Evolutionary conservation across 2,888 invertebrate species (phyloP), one percentile per base, ranked within the genome.

Genomic region (Caenorhabditis angaria): DNA sequence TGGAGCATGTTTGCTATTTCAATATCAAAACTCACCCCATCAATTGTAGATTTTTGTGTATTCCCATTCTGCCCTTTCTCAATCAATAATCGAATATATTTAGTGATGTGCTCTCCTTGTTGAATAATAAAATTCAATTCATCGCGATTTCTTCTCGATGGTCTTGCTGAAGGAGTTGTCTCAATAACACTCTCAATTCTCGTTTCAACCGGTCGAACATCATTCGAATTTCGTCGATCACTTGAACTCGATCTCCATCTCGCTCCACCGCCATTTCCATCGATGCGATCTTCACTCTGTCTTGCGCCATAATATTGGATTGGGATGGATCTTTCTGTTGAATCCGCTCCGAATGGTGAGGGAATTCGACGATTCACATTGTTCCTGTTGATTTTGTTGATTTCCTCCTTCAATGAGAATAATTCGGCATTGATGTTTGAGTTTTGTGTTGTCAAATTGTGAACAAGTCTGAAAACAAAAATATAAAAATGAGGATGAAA

Each of bases 181-280:
- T 54, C 54, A 25, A 41, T 18, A 41, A 27, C 27, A 14, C 14
- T 27, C 60, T 60, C 66, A 56, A 63, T 35, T 59, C 63, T 62
- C 56, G 63, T 53, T 60, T 63, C 28, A 55, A 25, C 63, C 60
- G 59, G 35, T 20, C 20, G 14, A 5, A 57, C 61, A 41, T 64
- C 72, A 29, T 67, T 68, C n/a, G 66, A 72, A 41, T 71, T 71
- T 5, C 72, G 25, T 14, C 72, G 64, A 27, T 72, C 72, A 54
- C 65, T 61, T 41, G 72, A 72, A 27, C 61, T 68, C 2, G 72
- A 72, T 51, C 72, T 47, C 67, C 67, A 68, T 10, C 72, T 63
- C 1, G 67, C 67, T n/a, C n/a, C n/a, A 14, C 72, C 72, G 5
- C 67, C 71, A n/a, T 35, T 50, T 27, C 25, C 51, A 51, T 24